Evolutionary conservation across 2,797 vertebrate genomes (phyloP).

Genomic region (Hafferia zeledoni): DNA sequence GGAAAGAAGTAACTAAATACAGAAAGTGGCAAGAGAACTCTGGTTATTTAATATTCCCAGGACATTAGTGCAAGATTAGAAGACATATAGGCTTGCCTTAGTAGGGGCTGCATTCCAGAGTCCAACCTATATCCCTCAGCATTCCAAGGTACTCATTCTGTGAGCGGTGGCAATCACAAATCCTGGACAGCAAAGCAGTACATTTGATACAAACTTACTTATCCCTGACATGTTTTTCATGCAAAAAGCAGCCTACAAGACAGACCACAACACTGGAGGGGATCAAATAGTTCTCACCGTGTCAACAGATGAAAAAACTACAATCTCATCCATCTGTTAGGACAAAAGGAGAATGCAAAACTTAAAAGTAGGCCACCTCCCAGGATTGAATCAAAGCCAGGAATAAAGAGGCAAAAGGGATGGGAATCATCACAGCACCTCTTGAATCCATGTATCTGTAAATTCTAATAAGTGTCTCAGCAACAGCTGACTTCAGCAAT

Average conservation of each 20-base stretch:
- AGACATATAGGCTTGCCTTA: background rate
- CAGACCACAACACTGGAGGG: background rate
- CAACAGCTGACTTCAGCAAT: background rate
- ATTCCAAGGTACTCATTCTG: background rate
- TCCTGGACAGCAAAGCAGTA: background rate
- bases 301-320: background rate
- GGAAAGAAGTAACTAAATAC: background rate
- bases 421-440: background rate
- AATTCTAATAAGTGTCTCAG: background rate
- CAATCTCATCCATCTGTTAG: background rate
- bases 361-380: background rate
- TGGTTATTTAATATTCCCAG: background rate
- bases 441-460: background rate
- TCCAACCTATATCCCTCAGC: background rate
- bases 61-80: background rate
- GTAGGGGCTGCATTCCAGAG: rapidly evolving
- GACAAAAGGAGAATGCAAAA: background rate
- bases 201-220: background rate
- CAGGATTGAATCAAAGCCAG: background rate
- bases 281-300: background rate
- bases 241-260: background rate
- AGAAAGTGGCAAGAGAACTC: background rate
- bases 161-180: background rate
- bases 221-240: background rate
- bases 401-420: background rate